Percentiles rank a stretch among this genome's conserved stretches.
Evolutionary conservation across 1,140 invertebrate species (phyloP).

Genomic region (Harpegnathos saltator): DNA sequence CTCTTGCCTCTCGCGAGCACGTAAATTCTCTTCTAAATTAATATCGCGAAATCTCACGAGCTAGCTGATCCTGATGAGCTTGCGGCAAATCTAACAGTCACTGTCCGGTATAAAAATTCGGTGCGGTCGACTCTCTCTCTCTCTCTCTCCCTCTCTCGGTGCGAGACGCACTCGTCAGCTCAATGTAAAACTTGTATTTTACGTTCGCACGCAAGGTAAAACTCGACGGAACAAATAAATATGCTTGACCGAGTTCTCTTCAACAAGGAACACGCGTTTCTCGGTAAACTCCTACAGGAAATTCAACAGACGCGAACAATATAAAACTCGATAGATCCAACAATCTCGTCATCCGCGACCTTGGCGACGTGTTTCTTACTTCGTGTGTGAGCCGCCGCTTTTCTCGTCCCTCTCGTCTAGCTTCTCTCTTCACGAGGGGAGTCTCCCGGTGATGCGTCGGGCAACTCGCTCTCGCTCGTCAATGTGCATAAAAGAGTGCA

Average conservation of each 20-base stretch:
- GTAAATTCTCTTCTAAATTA: slow-evolving; percentile 32
- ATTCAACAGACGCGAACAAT: slow-evolving; percentile 15
- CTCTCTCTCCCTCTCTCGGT: too few relatives aligned
- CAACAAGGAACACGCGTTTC: not conserved
- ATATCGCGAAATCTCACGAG: slow-evolving; percentile 1
- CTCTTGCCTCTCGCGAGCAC: not conserved
- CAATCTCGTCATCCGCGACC: not conserved
- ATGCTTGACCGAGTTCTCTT: too few relatives aligned
- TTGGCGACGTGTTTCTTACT: not conserved
- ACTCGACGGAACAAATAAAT: too few relatives aligned
- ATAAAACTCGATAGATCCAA: not conserved
- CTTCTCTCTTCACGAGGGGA: too few relatives aligned
- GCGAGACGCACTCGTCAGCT: not conserved
- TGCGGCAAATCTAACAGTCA: too few relatives aligned
- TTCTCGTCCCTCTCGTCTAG: too few relatives aligned
- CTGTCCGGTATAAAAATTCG: not conserved
- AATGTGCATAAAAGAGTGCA: too few relatives aligned
- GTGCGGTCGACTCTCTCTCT: not conserved
- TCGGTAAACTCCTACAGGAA: slow-evolving; percentile 26
- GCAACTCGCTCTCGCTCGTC: too few relatives aligned
- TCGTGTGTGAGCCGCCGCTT: not conserved
- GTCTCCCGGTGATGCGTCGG: too few relatives aligned
- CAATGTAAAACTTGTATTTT: slow-evolving; percentile 18
- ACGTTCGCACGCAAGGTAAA: too few relatives aligned
- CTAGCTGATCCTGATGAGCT: too few relatives aligned